Percentiles rank a stretch among this genome's conserved stretches.
These are phyloP conservation scores for Armadillidium nasatum DNA, from an alignment of 1,140 invertebrate species.

Conservation along the genomic window DNA sequence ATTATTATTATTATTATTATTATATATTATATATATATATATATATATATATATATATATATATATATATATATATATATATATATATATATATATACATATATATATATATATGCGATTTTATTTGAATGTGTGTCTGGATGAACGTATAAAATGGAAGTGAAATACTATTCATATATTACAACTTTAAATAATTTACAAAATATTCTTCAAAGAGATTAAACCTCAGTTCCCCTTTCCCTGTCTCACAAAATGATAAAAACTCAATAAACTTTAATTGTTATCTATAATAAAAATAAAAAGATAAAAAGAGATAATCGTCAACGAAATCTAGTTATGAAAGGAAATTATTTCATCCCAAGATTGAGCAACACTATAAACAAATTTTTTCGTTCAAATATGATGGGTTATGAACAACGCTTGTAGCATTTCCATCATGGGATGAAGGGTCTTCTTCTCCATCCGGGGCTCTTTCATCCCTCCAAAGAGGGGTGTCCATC, in stretches of 20 bases:
- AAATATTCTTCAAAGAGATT: no score
- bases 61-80: background rate
- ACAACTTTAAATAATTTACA: no score
- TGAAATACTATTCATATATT: no score
- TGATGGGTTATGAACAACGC: background rate
- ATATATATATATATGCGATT: background rate
- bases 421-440: background rate
- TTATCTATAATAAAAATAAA: no score
- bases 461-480: background rate
- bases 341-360: no score
- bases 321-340: no score
- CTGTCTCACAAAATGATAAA: no score
- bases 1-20: no score
- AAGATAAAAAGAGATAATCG: no score
- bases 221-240: no score
- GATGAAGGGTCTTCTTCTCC: background rate
- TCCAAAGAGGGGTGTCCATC: background rate
- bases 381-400: background rate
- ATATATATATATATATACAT: background rate
- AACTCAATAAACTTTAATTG: no score
- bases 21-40: constrained; percentile 1
- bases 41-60: constrained; percentile 8
- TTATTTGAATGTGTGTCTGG: background rate
- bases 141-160: no score
- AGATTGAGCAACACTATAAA: background rate